These are phyloP conservation scores for Archivesica marissinica DNA, from an alignment of 1,140 invertebrate species.

Conservation along the genomic window DNA sequence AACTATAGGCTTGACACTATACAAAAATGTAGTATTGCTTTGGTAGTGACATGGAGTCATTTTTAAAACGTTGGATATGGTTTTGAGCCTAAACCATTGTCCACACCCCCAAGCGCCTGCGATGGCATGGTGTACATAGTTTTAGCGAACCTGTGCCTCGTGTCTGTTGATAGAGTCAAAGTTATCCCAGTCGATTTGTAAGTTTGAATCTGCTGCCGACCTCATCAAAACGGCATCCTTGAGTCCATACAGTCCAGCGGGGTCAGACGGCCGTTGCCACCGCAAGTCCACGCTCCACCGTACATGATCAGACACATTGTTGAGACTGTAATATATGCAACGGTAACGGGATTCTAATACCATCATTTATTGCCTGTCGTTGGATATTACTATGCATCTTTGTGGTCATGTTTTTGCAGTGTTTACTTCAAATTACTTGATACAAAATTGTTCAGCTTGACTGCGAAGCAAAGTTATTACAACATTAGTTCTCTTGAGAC, in stretches of 20 bases:
- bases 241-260: slow-evolving; percentile 75
- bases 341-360: background rate
- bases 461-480: background rate
- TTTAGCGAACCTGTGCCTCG: background rate
- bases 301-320: slow-evolving; percentile 72
- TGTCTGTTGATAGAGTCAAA: slow-evolving; percentile 70
- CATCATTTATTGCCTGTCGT: too few relatives aligned
- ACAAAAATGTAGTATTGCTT: background rate
- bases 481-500: background rate
- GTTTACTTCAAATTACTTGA: too few relatives aligned
- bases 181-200: slow-evolving; percentile 73
- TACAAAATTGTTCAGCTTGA: too few relatives aligned
- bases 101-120: too few relatives aligned
- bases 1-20: background rate
- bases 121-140: background rate
- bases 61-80: background rate
- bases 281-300: slow-evolving; percentile 80
- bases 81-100: background rate
- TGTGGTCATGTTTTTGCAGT: too few relatives aligned
- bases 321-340: slow-evolving; percentile 62
- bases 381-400: too few relatives aligned
- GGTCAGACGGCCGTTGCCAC: slow-evolving; percentile 75
- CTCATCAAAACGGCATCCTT: slow-evolving; percentile 74
- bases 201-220: slow-evolving; percentile 65
- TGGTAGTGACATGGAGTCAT: too few relatives aligned